Conservation (phyloP, 2,797 vertebrate genomes). For the Petrocephalus sullivani region DNA sequence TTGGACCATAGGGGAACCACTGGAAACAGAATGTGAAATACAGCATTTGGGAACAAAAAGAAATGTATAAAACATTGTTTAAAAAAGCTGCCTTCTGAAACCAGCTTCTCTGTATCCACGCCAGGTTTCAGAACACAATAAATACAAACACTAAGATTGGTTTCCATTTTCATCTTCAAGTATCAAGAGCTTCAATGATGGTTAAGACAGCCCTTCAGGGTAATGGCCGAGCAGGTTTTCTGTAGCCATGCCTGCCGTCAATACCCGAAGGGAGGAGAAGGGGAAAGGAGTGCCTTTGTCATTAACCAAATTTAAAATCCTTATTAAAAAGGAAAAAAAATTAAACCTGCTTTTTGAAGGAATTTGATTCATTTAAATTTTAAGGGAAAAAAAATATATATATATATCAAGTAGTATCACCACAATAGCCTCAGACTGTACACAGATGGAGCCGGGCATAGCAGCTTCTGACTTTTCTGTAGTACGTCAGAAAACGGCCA, state of each 20-base stretch:
- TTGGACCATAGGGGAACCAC: slow-evolving; percentile 70
- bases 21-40: slow-evolving; percentile 58
- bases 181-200: slow-evolving; percentile 62
- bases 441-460: slow-evolving; percentile 51
- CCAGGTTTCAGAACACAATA: slow-evolving; percentile 80
- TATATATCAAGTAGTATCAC: slow-evolving; percentile 59
- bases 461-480: slow-evolving; percentile 78
- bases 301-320: slow-evolving; percentile 40
- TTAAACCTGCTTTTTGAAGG: slow-evolving; percentile 32
- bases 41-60: slow-evolving; percentile 49
- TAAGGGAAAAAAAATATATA: slow-evolving; percentile 41
- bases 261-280: slow-evolving; percentile 42
- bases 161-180: slow-evolving; percentile 57
- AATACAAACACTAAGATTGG: slow-evolving; percentile 73
- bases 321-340: slow-evolving; percentile 31
- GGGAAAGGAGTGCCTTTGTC: slow-evolving; percentile 32
- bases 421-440: slow-evolving; percentile 65
- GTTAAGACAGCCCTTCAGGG: slow-evolving; percentile 49
- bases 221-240: slow-evolving; percentile 72
- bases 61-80: slow-evolving; percentile 34
- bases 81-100: slow-evolving; percentile 75
- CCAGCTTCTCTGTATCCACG: slow-evolving; percentile 87
- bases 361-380: slow-evolving; percentile 49
- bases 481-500: slow-evolving; percentile 73
- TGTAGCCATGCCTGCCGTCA: slow-evolving; percentile 78